These are phyloP conservation scores for Belonocnema kinseyi DNA, from an alignment of 1,140 invertebrate species.

Conservation along the genomic window DNA sequence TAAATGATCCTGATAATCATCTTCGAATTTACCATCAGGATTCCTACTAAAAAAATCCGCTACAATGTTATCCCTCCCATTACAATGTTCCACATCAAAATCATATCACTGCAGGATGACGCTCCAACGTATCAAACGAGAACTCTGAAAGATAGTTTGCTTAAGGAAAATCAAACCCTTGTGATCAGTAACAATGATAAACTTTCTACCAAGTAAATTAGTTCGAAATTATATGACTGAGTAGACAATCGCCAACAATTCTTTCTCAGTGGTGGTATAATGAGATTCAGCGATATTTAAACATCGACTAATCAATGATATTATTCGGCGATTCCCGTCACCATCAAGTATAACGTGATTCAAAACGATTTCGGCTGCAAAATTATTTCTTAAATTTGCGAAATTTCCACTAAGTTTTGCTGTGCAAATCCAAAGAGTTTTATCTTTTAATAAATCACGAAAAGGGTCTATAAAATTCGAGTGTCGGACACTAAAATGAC, in stretches of 20 bases:
- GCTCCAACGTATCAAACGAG: background rate
- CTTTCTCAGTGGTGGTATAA: constrained; percentile 61
- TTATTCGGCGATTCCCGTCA: background rate
- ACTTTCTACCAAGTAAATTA: constrained; percentile 44
- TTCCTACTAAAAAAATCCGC: background rate
- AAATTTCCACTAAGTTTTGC: constrained; percentile 33
- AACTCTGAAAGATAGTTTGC: constrained; percentile 47
- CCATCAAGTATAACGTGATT: constrained; percentile 31
- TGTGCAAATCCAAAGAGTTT: constrained; percentile 33
- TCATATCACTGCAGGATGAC: background rate
- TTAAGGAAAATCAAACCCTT: constrained; percentile 68
- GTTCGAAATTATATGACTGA: constrained; percentile 59
- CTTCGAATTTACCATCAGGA: background rate
- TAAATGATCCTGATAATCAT: background rate
- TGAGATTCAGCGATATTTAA: constrained; percentile 18
- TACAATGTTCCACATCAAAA: background rate
- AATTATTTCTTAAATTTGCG: constrained; percentile 33
- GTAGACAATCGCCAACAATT: constrained; percentile 60
- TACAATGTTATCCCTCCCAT: background rate
- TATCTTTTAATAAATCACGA: constrained; percentile 38
- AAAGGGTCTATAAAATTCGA: constrained; percentile 30
- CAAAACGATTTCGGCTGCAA: constrained; percentile 21
- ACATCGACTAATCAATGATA: constrained; percentile 37
- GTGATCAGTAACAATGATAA: constrained; percentile 73
- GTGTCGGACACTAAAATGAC: constrained; percentile 35